Evolutionary conservation across 2,888 invertebrate species (phyloP).

Genomic region (Nebria salina): DNA sequence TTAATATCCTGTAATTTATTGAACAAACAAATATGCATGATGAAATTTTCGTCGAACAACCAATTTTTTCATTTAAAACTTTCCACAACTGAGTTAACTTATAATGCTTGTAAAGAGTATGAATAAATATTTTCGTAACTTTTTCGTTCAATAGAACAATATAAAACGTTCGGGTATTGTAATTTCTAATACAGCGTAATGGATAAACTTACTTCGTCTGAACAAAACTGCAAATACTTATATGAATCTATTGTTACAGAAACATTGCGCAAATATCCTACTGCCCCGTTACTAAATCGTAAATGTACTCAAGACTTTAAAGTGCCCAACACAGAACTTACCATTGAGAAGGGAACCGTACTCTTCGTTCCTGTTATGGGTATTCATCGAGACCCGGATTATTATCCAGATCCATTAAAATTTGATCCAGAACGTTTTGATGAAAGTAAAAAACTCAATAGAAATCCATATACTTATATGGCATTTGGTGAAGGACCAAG

Average conservation of each 20-base stretch:
- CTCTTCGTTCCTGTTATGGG: conserved; percentile 55
- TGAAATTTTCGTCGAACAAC: no score
- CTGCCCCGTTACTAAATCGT: conserved; percentile 51
- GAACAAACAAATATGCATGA: no score
- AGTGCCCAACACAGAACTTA: conserved; percentile 55
- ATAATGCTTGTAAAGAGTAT: no score
- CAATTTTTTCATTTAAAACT: no score
- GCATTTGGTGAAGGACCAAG: conserved; percentile 60
- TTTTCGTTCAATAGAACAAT: no score
- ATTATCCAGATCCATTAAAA: conserved; percentile 52
- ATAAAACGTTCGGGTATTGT: no score
- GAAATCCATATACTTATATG: conserved; percentile 51
- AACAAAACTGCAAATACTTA: neutral
- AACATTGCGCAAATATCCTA: conserved; percentile 58
- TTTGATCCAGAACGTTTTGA: conserved; percentile 54
- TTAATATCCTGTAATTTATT: no score
- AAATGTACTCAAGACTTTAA: conserved; percentile 52
- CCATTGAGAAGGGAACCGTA: conserved; percentile 56
- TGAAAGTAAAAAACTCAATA: conserved; percentile 50
- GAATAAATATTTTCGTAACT: no score
- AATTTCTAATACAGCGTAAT: no score
- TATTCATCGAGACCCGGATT: conserved; percentile 53
- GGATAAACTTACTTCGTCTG: no score
- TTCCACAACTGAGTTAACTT: no score
- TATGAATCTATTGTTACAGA: conserved; percentile 51